These are phyloP conservation scores for Drosophila birchii DNA, from an alignment of 2,888 invertebrate genomes.

Conservation along the genomic window DNA sequence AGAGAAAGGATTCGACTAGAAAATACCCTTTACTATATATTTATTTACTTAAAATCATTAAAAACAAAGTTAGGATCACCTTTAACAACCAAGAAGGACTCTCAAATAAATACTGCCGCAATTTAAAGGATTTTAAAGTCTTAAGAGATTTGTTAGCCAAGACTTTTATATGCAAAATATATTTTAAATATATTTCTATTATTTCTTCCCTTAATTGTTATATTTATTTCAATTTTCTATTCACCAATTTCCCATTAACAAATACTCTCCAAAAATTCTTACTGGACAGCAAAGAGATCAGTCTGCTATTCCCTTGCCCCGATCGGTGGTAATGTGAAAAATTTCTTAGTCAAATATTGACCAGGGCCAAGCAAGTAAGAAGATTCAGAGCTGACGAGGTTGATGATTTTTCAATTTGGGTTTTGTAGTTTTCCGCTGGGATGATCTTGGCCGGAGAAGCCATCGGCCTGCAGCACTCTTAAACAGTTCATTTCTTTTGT, in stretches of 20 bases:
- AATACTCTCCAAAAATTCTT: background rate
- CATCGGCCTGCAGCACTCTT: conserved; percentile 69
- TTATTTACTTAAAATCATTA: background rate
- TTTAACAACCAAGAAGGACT: background rate
- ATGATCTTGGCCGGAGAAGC: conserved; percentile 26
- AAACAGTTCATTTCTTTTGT: conserved; percentile 82
- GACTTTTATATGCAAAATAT: background rate
- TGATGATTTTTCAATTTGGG: conserved; percentile 79
- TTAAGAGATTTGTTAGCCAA: background rate
- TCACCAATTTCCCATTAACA: background rate
- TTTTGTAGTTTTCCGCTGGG: conserved; percentile 79
- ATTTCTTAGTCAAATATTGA: conserved; percentile 83
- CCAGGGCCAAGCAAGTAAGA: conserved; percentile 48
- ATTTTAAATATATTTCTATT: background rate
- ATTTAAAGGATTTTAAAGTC: background rate
- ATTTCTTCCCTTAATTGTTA: background rate
- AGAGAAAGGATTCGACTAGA: background rate
- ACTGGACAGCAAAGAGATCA: conserved; percentile 48
- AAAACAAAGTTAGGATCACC: too few species aligned
- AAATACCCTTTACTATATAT: conserved; percentile 36
- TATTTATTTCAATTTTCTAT: background rate
- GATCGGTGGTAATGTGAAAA: conserved; percentile 80
- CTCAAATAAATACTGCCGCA: background rate
- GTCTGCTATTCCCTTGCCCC: conserved; percentile 46
- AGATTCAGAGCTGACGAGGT: conserved; percentile 60